Conservation (phyloP, 2,888 invertebrate genomes). For the Phalera bucephala region DNA sequence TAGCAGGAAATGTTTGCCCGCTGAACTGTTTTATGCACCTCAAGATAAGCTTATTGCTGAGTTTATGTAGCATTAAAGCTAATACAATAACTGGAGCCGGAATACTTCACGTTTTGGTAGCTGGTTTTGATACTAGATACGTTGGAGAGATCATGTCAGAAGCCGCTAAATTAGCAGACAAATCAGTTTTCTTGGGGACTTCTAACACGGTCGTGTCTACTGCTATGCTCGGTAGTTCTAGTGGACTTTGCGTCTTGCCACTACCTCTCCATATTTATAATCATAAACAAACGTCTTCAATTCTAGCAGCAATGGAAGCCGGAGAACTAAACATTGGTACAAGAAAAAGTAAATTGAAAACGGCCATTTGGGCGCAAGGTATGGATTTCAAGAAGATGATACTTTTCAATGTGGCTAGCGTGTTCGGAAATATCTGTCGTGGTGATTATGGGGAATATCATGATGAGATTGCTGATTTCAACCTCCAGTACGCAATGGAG, state of each 20-base stretch:
- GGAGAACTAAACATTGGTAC: conserved; percentile 48
- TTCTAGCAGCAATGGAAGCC: conserved; percentile 60
- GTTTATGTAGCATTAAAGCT: conserved; percentile 66
- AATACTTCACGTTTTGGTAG: conserved; percentile 62
- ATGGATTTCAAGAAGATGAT: conserved; percentile 63
- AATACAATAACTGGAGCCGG: conserved; percentile 44
- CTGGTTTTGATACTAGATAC: conserved; percentile 59
- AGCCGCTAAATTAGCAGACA: conserved; percentile 56
- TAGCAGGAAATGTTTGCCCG: conserved; percentile 62
- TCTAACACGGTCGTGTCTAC: conserved; percentile 44
- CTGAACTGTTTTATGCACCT: conserved; percentile 68
- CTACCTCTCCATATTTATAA: conserved; percentile 63
- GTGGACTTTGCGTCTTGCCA: conserved; percentile 62
- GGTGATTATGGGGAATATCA: conserved; percentile 60
- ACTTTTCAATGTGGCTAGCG: conserved; percentile 56
- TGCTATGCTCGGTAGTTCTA: conserved; percentile 54
- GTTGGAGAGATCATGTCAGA: conserved; percentile 58
- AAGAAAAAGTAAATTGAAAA: conserved; percentile 43
- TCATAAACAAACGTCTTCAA: conserved; percentile 51
- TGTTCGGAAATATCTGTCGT: conserved; percentile 64
- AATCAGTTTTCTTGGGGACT: conserved; percentile 47
- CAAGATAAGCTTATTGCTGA: conserved; percentile 65
- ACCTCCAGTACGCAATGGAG: conserved; percentile 49
- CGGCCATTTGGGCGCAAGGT: conserved; percentile 71
- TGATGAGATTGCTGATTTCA: conserved; percentile 61